Percentiles rank a stretch among this genome's conserved stretches.
Evolutionary conservation across 2,888 invertebrate species (phyloP).

Genomic region (Eudasyphora cyanicolor): DNA sequence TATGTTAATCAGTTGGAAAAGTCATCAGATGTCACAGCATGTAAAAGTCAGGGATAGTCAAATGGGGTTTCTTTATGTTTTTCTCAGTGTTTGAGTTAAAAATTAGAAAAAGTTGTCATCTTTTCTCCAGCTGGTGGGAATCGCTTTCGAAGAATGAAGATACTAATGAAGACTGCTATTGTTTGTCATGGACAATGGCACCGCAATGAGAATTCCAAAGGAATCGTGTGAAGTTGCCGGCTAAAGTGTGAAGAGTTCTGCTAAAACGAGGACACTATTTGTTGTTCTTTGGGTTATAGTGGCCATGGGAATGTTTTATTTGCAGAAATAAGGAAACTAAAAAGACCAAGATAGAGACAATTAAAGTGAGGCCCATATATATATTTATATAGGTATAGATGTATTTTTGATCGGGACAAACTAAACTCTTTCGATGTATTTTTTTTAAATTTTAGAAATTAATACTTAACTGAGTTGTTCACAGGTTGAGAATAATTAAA

Average conservation of each 20-base stretch:
- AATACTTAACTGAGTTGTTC: too few relatives aligned
- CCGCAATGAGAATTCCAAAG: not conserved
- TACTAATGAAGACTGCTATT: too few relatives aligned
- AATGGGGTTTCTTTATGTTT: conserved; percentile 7
- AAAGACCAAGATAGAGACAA: too few relatives aligned
- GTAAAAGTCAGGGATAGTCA: conserved; percentile 43
- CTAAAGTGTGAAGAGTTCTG: not conserved
- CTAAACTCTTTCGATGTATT: too few relatives aligned
- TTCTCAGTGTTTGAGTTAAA: not conserved
- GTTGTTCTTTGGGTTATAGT: not conserved
- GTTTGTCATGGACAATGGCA: not conserved
- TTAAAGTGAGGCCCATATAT: too few relatives aligned
- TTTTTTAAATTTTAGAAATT: too few relatives aligned
- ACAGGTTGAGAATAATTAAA: too few relatives aligned
- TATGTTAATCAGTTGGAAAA: conserved; percentile 61
- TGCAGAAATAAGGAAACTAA: too few relatives aligned
- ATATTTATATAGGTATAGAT: too few relatives aligned
- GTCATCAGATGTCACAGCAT: conserved; percentile 53
- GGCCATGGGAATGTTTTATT: not conserved
- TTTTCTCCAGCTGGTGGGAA: not conserved
- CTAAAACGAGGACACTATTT: not conserved
- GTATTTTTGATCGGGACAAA: too few relatives aligned
- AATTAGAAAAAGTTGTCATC: not conserved
- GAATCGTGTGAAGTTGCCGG: not conserved
- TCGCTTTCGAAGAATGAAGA: not conserved